phyloP scores from a whole-genome alignment of 2,888 invertebrate genomes.

The Laothoe populi region DNA sequence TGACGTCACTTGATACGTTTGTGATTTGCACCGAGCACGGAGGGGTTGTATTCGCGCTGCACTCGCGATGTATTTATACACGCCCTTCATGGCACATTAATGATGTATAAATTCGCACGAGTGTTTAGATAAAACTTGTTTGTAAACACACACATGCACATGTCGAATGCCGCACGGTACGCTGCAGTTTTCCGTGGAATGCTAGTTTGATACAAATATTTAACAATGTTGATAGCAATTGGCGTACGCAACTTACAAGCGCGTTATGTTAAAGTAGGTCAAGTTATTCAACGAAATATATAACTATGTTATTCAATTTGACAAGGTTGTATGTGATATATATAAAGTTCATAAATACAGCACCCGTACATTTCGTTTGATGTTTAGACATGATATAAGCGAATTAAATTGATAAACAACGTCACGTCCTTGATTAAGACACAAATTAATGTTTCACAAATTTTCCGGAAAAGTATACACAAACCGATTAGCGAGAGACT shows the following conservation, averaged over 20 bases:
- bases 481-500: constrained; percentile 9
- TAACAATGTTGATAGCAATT: constrained; percentile 3
- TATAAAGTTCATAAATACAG: neutral
- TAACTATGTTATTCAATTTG: neutral
- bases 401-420: neutral
- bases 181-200: constrained; percentile 15
- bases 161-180: neutral
- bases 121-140: constrained; percentile 21
- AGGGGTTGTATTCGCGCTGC: constrained; percentile 35
- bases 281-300: constrained; percentile 20
- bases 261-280: constrained; percentile 11
- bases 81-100: constrained; percentile 23
- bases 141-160: constrained; percentile 15
- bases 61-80: constrained; percentile 27
- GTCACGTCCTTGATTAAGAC: neutral
- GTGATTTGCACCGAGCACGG: constrained; percentile 26
- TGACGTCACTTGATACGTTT: constrained; percentile 64
- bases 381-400: neutral
- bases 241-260: constrained; percentile 5
- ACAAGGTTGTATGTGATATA: constrained; percentile 7
- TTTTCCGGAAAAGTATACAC: constrained; percentile 25
- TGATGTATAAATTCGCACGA: constrained; percentile 17
- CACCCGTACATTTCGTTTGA: neutral
- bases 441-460: constrained; percentile 15
- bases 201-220: constrained; percentile 12